Evolutionary conservation across 92 coral and sea anemone species (phyloP), one percentile per base, ranked within the genome.

Genomic region (Nematostella vectensis): DNA sequence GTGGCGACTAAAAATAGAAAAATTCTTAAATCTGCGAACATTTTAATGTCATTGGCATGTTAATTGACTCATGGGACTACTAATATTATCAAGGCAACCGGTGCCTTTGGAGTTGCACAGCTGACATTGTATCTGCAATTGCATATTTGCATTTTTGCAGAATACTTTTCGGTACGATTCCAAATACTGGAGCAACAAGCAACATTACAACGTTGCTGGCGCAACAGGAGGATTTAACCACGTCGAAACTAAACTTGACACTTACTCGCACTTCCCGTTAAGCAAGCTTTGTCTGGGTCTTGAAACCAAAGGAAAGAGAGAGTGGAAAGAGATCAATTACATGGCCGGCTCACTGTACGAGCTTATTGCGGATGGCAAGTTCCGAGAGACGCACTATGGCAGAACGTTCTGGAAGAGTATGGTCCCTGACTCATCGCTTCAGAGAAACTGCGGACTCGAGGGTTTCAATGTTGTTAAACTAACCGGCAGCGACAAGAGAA

Each of bases 211-310:
- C 21, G 55, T 31, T 12, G 72, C 66, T 15, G 72, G 59, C 11
- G 79, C 72, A 22, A 51, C 71, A 1, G 79, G 72, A 0, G 79
- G 72, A 13, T 29, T 72, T 21, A 72, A 72, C 68, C 37, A 58
- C 47, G 27, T 31, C 31, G 80, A 74, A 58, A 65, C 74, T 6
- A 74, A 74, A 58, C 68, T 65, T 4, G 15, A 55, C 26, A 65
- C 73, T 25, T 74, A 65, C 73, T 50, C 31, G n/a, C 26, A 40
- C 23, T 19, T 74, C 24, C 48, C 57, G 0, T 1, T 65, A 64
- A 49, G 25, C 1, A 65, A 52, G 30, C 29, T 74, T 13, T 74
- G 80, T 20, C 29, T 74, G 0, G 80, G 80, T 44, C 49, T 74
- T 60, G 58, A 63, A 12, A 23, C 31, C 16, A 29, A 49, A 1